Conservation (phyloP, 1,140 invertebrate species). For the Acyrthosiphon pisum region DNA sequence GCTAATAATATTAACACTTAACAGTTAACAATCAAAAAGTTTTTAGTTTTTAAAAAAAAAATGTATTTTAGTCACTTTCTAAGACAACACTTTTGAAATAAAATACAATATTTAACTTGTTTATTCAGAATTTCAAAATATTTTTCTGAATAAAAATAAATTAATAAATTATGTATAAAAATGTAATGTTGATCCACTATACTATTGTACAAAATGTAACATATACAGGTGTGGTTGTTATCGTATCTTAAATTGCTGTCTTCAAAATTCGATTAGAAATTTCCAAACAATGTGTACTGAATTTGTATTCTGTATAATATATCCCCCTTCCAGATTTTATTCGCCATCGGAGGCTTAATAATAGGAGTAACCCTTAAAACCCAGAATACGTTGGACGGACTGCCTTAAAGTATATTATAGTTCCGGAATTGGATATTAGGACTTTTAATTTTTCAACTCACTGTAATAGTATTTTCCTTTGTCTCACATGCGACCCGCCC, state of each 20-base stretch:
- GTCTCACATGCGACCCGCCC: not conserved
- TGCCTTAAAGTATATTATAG: not conserved
- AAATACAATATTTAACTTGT: too few relatives aligned
- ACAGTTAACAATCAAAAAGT: too few relatives aligned
- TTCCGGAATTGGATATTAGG: not conserved
- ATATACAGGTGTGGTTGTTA: too few relatives aligned
- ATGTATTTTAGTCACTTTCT: too few relatives aligned
- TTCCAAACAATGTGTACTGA: not conserved
- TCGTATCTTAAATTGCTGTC: not conserved
- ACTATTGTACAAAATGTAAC: too few relatives aligned
- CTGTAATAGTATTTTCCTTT: not conserved
- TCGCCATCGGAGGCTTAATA: not conserved
- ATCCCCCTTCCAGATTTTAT: not conserved
- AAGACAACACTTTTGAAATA: too few relatives aligned
- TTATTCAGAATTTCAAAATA: too few relatives aligned
- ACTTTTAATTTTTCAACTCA: constrained; percentile 16
- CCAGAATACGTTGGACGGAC: not conserved
- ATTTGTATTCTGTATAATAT: not conserved
- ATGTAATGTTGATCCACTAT: too few relatives aligned
- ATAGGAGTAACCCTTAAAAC: not conserved
- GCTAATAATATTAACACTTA: too few relatives aligned
- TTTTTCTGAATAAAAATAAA: too few relatives aligned
- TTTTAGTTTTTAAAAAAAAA: too few relatives aligned
- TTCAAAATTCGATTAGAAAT: not conserved
- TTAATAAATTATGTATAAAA: too few relatives aligned